Evolutionary conservation across 2,888 invertebrate species (phyloP), one percentile per base, ranked within the genome.

Genomic region (Hipparchia sbordonii): DNA sequence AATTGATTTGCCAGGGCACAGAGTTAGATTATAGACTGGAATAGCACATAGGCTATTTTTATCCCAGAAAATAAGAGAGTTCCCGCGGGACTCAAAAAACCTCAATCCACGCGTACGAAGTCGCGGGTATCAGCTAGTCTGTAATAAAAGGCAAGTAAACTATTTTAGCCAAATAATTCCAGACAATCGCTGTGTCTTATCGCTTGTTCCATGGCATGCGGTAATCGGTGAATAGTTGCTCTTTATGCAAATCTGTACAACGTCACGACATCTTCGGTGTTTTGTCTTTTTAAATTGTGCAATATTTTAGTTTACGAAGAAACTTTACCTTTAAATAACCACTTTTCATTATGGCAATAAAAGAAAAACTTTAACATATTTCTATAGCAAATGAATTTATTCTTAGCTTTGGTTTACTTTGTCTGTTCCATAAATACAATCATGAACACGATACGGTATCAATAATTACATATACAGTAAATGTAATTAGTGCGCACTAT

Each of bases 191-290:
- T 78, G 10, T 63, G 72, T 79, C 80, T 78, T 74, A 54, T 81
- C 66, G 70, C 80, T 85, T 86, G 77, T 69, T 71, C 78, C 77
- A 61, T 69, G 72, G 76, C 77, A 71, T 70, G 78, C 80, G 77
- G 80, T 82, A 86, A 84, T 86, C 86, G 84, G 85, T 85, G 84
- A 87, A 83, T 85, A 87, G 87, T 87, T 86, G 86, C 86, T 88
- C 86, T 89, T 90, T 89, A 91, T 91, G 91, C 87, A 89, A 90
- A 90, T 89, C 85, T 81, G 83, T 80, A 82, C 81, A 83, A 84
- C 84, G 86, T 85, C 90, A 91, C 90, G 90, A 89, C 87, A 90
- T 84, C 85, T 76, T 76, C 78, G 73, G 77, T 80, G 79, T 80
- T 82, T 80, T 79, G 80, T 79, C 80, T 81, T 83, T 81, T 81